phyloP scores from a whole-genome alignment of 1,140 invertebrate species.

The Leptopilina clavipes region DNA sequence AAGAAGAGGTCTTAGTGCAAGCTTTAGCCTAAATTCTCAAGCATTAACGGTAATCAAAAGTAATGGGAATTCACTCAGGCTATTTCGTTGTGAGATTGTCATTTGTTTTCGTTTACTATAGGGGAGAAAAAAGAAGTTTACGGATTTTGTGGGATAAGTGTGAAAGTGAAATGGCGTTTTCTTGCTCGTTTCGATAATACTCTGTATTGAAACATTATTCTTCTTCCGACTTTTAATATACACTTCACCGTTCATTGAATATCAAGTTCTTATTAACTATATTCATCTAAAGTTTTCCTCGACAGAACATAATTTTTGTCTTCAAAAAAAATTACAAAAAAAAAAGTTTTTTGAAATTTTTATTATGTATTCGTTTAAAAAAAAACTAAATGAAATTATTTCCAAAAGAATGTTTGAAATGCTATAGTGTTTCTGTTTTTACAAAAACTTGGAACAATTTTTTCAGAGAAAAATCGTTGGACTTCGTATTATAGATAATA shows the following conservation, averaged over 20 bases:
- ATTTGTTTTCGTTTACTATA: conserved; percentile 52
- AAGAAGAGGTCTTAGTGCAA: neutral
- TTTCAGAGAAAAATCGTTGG: neutral
- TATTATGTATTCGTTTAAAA: too few species aligned
- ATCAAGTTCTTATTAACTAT: neutral
- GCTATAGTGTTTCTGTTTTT: too few species aligned
- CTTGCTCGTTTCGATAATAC: neutral
- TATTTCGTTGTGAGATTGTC: conserved; percentile 43
- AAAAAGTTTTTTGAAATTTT: too few species aligned
- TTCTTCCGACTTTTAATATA: neutral
- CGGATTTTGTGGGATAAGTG: neutral
- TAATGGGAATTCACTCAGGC: conserved; percentile 46
- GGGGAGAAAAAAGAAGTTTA: neutral
- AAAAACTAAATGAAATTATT: too few species aligned
- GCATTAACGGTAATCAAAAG: conserved; percentile 56
- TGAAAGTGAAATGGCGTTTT: conserved; percentile 12
- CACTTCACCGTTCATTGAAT: neutral
- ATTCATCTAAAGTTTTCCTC: too few species aligned
- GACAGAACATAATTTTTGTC: too few species aligned
- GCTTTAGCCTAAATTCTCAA: conserved; percentile 46
- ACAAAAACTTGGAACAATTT: neutral
- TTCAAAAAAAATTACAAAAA: too few species aligned
- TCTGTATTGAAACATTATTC: neutral
- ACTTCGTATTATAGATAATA: neutral
- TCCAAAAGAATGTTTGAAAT: neutral